A percentile compares a stretch with the other conserved stretches of the same genome.
phyloP scores from a whole-genome alignment of 2,113 vertebrate genomes.

The Ictalurus punctatus region DNA sequence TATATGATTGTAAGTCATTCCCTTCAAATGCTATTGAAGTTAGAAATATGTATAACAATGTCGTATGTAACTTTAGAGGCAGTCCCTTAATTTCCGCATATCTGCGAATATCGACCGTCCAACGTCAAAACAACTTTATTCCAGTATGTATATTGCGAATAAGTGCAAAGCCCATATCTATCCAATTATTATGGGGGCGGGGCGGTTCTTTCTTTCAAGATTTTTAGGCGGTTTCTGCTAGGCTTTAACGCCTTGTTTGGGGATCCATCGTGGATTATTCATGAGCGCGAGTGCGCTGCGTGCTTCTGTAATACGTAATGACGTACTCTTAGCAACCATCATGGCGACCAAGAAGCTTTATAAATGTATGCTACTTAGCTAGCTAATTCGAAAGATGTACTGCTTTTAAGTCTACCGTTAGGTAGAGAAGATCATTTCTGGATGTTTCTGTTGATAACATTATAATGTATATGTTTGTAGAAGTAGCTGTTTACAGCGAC shows the following conservation, averaged over 20 bases:
- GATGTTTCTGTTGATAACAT: background rate
- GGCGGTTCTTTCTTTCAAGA: background rate
- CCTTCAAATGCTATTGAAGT: too few species aligned
- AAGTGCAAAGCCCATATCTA: background rate
- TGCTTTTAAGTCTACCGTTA: background rate
- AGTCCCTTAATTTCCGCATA: too few species aligned
- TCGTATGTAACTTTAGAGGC: too few species aligned
- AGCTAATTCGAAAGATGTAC: constrained; percentile 29
- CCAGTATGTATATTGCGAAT: background rate
- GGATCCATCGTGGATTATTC: constrained; percentile 10
- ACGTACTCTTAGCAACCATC: constrained; percentile 74
- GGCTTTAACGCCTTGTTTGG: background rate
- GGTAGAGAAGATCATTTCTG: background rate
- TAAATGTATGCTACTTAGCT: background rate
- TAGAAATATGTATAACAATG: too few species aligned
- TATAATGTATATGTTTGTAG: background rate
- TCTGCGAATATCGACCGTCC: too few species aligned
- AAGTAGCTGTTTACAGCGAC: background rate
- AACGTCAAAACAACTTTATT: too few species aligned
- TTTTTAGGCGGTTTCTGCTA: background rate
- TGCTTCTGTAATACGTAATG: constrained; percentile 57
- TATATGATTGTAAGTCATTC: too few species aligned
- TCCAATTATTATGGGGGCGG: background rate
- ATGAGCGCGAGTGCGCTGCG: constrained; percentile 8
- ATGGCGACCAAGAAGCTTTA: constrained; percentile 72